Conservation (phyloP, 2,113 vertebrate genomes). For the Sebastes schlegelii region DNA sequence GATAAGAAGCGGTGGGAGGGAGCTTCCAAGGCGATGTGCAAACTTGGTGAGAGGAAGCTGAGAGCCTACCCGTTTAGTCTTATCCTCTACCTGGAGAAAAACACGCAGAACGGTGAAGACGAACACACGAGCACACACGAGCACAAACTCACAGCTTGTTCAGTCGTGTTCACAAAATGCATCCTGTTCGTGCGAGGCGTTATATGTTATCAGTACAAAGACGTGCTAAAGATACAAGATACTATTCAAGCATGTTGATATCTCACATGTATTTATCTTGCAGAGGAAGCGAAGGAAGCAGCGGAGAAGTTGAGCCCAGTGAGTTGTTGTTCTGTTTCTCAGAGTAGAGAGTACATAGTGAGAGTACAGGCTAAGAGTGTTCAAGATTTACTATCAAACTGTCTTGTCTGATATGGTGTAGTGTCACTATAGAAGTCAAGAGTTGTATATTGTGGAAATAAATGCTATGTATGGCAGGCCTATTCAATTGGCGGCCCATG, state of each 20-base stretch:
- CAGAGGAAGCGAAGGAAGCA: conserved; percentile 46
- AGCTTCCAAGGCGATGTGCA: conserved; percentile 57
- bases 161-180: not conserved
- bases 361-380: not conserved
- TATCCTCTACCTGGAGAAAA: conserved; percentile 73
- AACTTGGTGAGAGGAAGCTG: conserved; percentile 35
- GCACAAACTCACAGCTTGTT: not conserved
- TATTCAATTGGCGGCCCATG: no score
- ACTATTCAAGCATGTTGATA: no score
- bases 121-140: not conserved
- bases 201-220: not conserved
- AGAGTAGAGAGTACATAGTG: not conserved
- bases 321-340: conserved; percentile 39
- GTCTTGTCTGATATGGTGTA: not conserved
- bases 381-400: not conserved
- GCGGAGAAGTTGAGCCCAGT: conserved; percentile 37
- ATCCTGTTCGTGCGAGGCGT: not conserved
- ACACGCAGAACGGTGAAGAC: conserved; percentile 52
- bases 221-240: not conserved
- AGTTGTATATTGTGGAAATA: no score
- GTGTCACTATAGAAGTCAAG: not conserved
- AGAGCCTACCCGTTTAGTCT: conserved; percentile 70
- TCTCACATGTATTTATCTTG: conserved; percentile 38
- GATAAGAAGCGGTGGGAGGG: conserved; percentile 76
- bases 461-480: no score